These are phyloP conservation scores for Scomber scombrus DNA, from an alignment of 2,113 vertebrate species.

Conservation along the genomic window DNA sequence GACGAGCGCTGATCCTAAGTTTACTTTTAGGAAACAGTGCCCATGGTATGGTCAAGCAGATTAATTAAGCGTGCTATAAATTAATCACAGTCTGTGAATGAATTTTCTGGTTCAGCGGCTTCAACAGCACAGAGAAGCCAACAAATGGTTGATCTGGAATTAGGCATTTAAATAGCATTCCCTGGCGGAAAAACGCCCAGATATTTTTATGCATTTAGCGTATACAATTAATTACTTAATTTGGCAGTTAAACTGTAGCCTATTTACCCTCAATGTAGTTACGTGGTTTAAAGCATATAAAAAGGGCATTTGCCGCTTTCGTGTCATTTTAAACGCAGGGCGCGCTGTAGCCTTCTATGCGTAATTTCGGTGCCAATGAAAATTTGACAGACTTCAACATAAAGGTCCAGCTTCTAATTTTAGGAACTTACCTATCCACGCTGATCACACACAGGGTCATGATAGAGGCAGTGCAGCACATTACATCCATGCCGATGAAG, in stretches of 20 bases:
- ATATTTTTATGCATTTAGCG: not conserved
- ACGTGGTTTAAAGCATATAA: not conserved
- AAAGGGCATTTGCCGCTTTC: not conserved
- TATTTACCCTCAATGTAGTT: not conserved
- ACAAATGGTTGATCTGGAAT: not conserved
- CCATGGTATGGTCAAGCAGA: slow-evolving; percentile 28
- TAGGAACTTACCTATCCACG: slow-evolving; percentile 84
- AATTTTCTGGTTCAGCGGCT: slow-evolving; percentile 23
- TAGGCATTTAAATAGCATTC: not conserved
- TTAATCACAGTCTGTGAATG: slow-evolving; percentile 45
- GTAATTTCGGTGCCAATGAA: slow-evolving; percentile 21
- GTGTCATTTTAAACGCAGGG: not conserved
- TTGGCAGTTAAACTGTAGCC: not conserved
- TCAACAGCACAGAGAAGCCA: slow-evolving; percentile 17
- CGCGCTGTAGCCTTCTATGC: slow-evolving; percentile 12
- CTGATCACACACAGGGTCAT: slow-evolving; percentile 89
- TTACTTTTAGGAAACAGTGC: slow-evolving; percentile 25
- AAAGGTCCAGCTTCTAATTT: slow-evolving; percentile 35
- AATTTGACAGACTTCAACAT: not conserved
- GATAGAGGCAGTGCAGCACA: slow-evolving; percentile 89
- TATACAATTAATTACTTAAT: not conserved
- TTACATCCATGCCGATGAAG: slow-evolving; percentile 89
- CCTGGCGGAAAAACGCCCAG: not conserved
- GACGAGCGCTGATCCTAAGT: slow-evolving; percentile 20
- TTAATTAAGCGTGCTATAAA: slow-evolving; percentile 34